Percentiles rank a stretch among this genome's conserved stretches.
These are phyloP conservation scores for Athene cunicularia DNA, from an alignment of 2,113 vertebrate genomes.

Conservation along the genomic window DNA sequence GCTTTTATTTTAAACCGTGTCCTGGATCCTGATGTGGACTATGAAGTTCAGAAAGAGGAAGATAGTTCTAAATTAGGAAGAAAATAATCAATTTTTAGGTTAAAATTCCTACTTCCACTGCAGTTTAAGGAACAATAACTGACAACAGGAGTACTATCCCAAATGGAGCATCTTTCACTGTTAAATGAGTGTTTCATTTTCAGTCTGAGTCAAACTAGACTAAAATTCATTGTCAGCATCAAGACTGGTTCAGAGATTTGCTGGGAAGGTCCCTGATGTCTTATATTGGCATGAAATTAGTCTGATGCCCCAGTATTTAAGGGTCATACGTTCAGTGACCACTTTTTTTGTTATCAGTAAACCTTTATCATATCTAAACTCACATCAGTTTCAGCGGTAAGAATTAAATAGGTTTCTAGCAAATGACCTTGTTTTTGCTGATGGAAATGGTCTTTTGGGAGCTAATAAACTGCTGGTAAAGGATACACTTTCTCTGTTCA, in stretches of 20 bases:
- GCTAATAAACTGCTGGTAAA: neutral
- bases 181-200: neutral
- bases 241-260: neutral
- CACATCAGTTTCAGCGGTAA: neutral
- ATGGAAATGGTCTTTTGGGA: neutral
- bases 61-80: neutral
- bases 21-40: neutral
- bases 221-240: neutral
- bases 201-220: neutral
- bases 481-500: neutral
- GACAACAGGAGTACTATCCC: fast-evolving
- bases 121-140: neutral
- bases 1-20: neutral
- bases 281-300: neutral
- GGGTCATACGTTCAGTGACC: neutral
- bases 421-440: neutral
- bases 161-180: neutral
- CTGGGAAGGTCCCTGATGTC: neutral
- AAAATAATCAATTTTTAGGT: neutral
- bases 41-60: neutral
- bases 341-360: neutral
- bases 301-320: neutral
- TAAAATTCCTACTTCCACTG: neutral
- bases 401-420: neutral
- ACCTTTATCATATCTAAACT: neutral